Evolutionary conservation across 2,888 invertebrate species (phyloP).

Genomic region (Caradrina kadenii): DNA sequence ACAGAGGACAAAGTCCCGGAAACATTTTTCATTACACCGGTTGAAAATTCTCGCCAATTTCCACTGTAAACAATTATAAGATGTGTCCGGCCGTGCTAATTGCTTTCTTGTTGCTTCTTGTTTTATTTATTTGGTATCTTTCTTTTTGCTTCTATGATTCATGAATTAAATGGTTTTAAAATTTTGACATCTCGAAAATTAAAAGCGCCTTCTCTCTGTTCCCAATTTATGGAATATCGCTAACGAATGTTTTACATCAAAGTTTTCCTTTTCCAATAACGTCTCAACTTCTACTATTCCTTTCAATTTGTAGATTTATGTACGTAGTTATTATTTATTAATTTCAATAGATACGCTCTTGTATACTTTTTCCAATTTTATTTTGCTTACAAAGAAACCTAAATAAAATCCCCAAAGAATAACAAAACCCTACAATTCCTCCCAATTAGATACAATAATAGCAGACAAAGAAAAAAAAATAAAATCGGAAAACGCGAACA

Average conservation of each 20-base stretch:
- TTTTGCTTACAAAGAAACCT: slow-evolving; percentile 3
- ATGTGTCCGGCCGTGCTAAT: slow-evolving; percentile 79
- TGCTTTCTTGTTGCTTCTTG: slow-evolving; percentile 65
- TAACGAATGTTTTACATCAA: background rate
- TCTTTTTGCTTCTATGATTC: slow-evolving; percentile 4
- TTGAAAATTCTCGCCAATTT: slow-evolving; percentile 73
- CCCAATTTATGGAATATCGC: background rate
- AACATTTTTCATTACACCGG: slow-evolving; percentile 87
- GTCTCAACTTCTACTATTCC: background rate
- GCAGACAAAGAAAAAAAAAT: slow-evolving; percentile 40
- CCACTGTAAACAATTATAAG: slow-evolving; percentile 85
- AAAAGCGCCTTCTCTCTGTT: background rate
- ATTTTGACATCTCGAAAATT: background rate
- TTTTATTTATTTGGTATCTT: slow-evolving; percentile 17
- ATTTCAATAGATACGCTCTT: background rate
- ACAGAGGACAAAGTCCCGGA: slow-evolving; percentile 82
- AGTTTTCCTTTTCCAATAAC: slow-evolving; percentile 16
- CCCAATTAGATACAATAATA: slow-evolving; percentile 47
- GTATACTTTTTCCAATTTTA: background rate
- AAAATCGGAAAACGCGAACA: slow-evolving; percentile 51
- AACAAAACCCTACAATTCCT: slow-evolving; percentile 42
- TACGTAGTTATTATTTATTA: background rate
- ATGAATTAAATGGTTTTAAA: background rate
- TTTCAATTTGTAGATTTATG: background rate
- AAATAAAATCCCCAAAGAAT: slow-evolving; percentile 8